Conservation (phyloP, 2,113 vertebrate species). For the Motacilla tschutschensis region DNA sequence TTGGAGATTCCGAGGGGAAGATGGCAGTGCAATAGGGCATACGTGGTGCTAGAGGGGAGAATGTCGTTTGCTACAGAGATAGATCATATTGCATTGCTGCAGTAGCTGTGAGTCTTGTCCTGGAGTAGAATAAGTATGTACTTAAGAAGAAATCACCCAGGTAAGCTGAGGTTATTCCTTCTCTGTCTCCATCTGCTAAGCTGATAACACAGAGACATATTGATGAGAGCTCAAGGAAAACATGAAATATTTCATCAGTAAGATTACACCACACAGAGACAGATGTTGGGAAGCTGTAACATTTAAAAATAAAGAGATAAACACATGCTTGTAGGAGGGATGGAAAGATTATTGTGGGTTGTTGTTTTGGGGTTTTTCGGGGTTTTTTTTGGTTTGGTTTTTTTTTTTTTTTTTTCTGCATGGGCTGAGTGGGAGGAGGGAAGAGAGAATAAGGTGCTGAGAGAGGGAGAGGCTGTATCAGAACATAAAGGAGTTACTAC, state of each 20-base stretch:
- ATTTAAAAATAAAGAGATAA: conserved; percentile 83
- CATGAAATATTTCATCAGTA: conserved; percentile 84
- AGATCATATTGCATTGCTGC: background rate
- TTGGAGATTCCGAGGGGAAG: background rate
- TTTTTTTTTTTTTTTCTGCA: background rate
- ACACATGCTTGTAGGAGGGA: conserved; percentile 74
- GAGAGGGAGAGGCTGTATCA: background rate
- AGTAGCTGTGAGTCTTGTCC: background rate
- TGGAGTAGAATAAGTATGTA: background rate
- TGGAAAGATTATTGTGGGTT: conserved; percentile 53
- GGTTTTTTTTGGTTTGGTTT: background rate
- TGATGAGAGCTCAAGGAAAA: conserved; percentile 83
- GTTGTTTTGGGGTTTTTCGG: background rate
- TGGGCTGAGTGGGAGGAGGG: background rate
- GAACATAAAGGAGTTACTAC: background rate
- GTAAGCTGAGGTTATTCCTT: conserved; percentile 73
- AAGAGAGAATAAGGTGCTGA: background rate
- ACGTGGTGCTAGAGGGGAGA: background rate
- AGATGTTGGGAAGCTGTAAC: conserved; percentile 84
- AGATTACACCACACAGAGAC: conserved; percentile 83
- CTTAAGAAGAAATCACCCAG: conserved; percentile 65
- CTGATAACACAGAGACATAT: conserved; percentile 81
- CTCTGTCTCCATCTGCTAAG: conserved; percentile 75
- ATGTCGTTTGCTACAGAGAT: background rate
- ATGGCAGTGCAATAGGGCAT: background rate